phyloP scores from a whole-genome alignment of 2,888 invertebrate genomes.

The Drosophila quinaria region DNA sequence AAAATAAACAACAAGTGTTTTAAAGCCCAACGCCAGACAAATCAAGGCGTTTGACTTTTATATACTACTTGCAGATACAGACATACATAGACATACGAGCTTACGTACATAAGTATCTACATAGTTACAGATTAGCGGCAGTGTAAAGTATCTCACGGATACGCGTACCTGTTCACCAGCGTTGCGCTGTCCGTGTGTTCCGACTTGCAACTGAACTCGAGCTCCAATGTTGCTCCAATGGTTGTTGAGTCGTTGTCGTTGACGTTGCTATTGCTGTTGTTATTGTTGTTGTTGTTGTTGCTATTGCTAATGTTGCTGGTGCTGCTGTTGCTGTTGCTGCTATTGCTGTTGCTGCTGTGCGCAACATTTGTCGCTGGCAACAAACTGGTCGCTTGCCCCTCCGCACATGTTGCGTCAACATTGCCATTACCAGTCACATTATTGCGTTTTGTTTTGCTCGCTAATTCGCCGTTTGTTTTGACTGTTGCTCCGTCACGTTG shows the following conservation, averaged over 20 bases:
- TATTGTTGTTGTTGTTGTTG: constrained; percentile 36
- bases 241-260: constrained; percentile 49
- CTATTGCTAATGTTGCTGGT: constrained; percentile 33
- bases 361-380: constrained; percentile 62
- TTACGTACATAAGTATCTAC: constrained; percentile 18
- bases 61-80: constrained; percentile 4
- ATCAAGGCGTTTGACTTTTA: constrained; percentile 22
- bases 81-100: neutral
- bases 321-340: constrained; percentile 9
- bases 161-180: constrained; percentile 84
- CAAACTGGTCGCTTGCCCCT: constrained; percentile 63
- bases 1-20: constrained; percentile 60
- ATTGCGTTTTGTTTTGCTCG: constrained; percentile 82
- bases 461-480: constrained; percentile 77
- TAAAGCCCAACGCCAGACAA: constrained; percentile 11
- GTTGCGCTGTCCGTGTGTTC: constrained; percentile 84
- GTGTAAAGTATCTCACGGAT: constrained; percentile 39
- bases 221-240: constrained; percentile 59
- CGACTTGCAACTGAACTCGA: constrained; percentile 84
- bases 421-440: constrained; percentile 39
- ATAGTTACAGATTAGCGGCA: constrained; percentile 42
- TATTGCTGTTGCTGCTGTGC: constrained; percentile 31
- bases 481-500: constrained; percentile 60
- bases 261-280: constrained; percentile 37
- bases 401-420: constrained; percentile 60